These are phyloP conservation scores for Esox lucius DNA, from an alignment of 2,797 vertebrate genomes.

Conservation along the genomic window DNA sequence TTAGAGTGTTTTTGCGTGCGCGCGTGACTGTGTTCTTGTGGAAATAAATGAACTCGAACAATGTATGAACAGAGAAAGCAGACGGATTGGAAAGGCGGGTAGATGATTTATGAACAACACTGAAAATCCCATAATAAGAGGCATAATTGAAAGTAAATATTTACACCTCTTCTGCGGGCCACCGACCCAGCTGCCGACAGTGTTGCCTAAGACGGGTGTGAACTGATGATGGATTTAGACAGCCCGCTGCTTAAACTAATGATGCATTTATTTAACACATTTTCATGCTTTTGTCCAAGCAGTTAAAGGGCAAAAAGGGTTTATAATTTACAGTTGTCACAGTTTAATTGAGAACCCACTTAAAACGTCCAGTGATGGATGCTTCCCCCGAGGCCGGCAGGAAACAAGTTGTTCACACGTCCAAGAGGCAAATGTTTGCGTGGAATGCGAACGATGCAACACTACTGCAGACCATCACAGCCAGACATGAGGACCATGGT, in stretches of 20 bases:
- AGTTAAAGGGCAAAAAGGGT: slow-evolving; percentile 48
- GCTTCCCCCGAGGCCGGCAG: slow-evolving; percentile 53
- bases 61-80: slow-evolving; percentile 26
- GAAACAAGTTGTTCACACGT: slow-evolving; percentile 54
- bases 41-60: slow-evolving; percentile 33
- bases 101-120: slow-evolving; percentile 59
- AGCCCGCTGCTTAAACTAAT: slow-evolving; percentile 73
- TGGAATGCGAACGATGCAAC: background rate
- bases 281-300: slow-evolving; percentile 60
- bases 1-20: slow-evolving; percentile 26
- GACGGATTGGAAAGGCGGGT: slow-evolving; percentile 13
- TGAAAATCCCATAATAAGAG: slow-evolving; percentile 57
- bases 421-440: slow-evolving; percentile 29
- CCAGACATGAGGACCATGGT: background rate
- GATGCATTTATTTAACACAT: slow-evolving; percentile 71
- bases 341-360: slow-evolving; percentile 74
- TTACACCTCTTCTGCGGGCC: slow-evolving; percentile 31
- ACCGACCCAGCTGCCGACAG: slow-evolving; percentile 46
- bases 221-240: slow-evolving; percentile 72
- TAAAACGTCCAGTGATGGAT: slow-evolving; percentile 75
- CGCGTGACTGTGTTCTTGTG: slow-evolving; percentile 23
- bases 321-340: slow-evolving; percentile 70
- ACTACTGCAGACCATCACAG: background rate
- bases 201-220: slow-evolving; percentile 48
- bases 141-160: slow-evolving; percentile 72